A percentile compares a stretch with the other conserved stretches of the same genome.
These are phyloP conservation scores for Astyanax mexicanus DNA, from an alignment of 2,797 vertebrate species.

Conservation along the genomic window DNA sequence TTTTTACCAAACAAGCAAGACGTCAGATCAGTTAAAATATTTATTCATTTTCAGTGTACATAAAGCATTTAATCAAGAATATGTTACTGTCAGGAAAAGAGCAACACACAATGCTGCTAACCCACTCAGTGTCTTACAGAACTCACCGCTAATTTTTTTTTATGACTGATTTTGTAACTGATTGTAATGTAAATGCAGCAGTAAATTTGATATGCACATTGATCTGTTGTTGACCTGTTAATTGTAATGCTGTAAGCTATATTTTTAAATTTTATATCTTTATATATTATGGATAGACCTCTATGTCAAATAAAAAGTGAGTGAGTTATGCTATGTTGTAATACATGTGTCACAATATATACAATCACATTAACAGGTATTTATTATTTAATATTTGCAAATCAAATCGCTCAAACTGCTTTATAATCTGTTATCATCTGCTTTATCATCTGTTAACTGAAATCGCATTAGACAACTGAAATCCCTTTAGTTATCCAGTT, in stretches of 20 bases:
- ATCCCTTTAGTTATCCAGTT: no score
- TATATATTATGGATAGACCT: background rate
- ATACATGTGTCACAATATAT: no score
- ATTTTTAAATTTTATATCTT: background rate
- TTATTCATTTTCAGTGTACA: no score
- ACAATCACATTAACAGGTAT: no score
- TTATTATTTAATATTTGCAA: no score
- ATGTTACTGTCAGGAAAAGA: background rate
- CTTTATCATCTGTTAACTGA: no score
- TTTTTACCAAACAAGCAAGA: no score
- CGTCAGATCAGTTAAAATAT: no score
- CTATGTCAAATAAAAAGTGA: background rate
- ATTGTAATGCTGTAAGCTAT: background rate
- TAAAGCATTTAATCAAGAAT: no score
- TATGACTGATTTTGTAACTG: background rate
- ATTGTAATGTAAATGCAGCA: background rate
- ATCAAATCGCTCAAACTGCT: no score
- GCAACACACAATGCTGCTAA: background rate
- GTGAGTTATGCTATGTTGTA: background rate
- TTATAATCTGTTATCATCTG: no score
- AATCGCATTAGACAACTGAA: no score
- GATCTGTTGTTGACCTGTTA: background rate
- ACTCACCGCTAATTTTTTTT: background rate
- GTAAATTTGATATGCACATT: background rate
- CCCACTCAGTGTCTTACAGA: background rate